Percentiles rank a stretch among this genome's conserved stretches.
These are phyloP conservation scores for Bos indicus DNA, from an alignment of 2,113 vertebrate genomes.

Conservation along the genomic window DNA sequence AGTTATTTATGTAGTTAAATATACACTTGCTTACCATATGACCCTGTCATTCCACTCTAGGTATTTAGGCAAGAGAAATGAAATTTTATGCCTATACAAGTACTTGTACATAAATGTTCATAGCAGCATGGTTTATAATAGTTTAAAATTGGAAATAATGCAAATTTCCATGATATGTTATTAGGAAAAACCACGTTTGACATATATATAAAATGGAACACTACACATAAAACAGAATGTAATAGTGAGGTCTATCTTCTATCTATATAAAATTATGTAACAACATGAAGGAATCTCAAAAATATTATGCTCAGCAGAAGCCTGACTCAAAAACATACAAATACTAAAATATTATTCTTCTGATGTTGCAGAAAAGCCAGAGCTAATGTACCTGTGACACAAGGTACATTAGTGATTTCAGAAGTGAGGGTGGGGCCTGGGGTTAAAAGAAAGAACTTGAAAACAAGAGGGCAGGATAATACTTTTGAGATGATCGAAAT, in stretches of 20 bases:
- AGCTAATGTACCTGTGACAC: not conserved
- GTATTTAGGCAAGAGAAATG: not conserved
- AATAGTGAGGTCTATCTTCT: not conserved
- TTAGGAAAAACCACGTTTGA: not conserved
- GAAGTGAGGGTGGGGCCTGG: not conserved
- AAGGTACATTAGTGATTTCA: not conserved
- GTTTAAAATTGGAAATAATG: not conserved
- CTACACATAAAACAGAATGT: not conserved
- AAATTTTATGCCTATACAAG: not conserved
- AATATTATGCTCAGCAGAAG: not conserved
- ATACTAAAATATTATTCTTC: not conserved
- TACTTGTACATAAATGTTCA: not conserved
- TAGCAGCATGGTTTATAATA: not conserved
- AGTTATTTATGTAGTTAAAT: not conserved
- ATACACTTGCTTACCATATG: not conserved
- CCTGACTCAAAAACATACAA: not conserved
- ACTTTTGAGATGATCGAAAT: not conserved
- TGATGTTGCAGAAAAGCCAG: not conserved
- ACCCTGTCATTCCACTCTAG: not conserved
- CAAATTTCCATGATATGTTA: not conserved
- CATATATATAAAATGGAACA: not conserved
- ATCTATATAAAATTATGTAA: not conserved
- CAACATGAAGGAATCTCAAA: not conserved
- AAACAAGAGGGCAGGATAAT: not conserved
- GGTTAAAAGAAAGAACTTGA: not conserved